Base-by-base conservation (phyloP, 2,888 invertebrate genomes). In the Hipparchia semele region DNA sequence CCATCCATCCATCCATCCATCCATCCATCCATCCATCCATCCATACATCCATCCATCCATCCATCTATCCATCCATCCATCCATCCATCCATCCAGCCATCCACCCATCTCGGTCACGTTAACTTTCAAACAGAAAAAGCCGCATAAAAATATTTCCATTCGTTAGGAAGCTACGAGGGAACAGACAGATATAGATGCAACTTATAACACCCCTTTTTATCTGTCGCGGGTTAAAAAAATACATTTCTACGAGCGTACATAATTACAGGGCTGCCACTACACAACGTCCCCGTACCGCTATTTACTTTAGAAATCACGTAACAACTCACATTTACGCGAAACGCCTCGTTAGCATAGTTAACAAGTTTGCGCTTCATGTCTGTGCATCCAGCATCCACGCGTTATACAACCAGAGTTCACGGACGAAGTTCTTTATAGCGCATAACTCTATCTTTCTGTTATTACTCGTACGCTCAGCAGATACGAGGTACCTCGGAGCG, bases 311-410 rank as follows among this genome's bases (percentile, higher is more conserved):
- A 12, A 60, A 59, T 68, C 68, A 33, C 51, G 59, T 51, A 33
- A 6, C 45, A 58, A 67, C 58, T 58, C 45, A 10, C 67, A 58
- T 67, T 68, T 12, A 60, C 49, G 59, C 39, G 60, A 49, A 68
- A 68, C 51, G 49, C 68, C 68, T 68, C 60, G 68, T 68, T 68
- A 68, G 49, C 68, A 59, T 68, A 68, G 59, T 68, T 68, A 60
- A 68, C 68, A 68, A 68, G 68, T 68, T 68, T 60, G 68, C 60
- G 45, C 51, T 33, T 33, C 68, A 59, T 68, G 59, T 68, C 60
- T 49, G 49, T 68, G 68, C 59, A 68, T 68, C 67, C 68, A 51
- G 8, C 49, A 23, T 60, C 51, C 8, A 23, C 23, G 39, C 8
- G 8, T 68, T 60, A 60, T 60, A 51, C 60, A 64, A 64, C 64